Evolutionary conservation across 1,140 invertebrate genomes (phyloP), one percentile per base, ranked within the genome.

Genomic region (Hyphantria cunea): DNA sequence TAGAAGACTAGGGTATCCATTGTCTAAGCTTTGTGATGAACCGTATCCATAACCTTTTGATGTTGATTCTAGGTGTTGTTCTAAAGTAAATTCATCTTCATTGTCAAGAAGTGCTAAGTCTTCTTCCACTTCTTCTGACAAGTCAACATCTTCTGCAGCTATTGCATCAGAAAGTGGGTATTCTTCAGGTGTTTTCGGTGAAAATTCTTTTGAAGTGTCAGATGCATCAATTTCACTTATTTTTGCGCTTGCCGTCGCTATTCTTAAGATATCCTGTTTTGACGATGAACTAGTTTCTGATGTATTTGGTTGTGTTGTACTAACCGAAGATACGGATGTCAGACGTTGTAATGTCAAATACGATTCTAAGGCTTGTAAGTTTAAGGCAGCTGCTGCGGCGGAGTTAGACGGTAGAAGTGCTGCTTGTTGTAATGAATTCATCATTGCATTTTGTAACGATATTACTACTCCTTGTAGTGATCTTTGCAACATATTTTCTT

Each of bases 351-450:
- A 88, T 10, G 95, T 95, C 77, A 96, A 91, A 88, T 96, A 96
- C 25, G 95, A 96, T 89, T 97, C 95, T 34, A 97, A 82, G 3
- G 95, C 96, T 88, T 96, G 96, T 5, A 96, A 91, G 84, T 96
- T 96, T 4, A 96, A 87, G 0, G 96, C 95, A 5, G 95, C 94
- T 0, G 95, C 95, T 0, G 95, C 95, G 0, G 95, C 94, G 0
- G 95, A 95, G 66, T 95, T 95, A 0, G 95, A 94, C 0, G 95
- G 95, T 55, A 96, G 80, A 6, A 96, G 83, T 0, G 95, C 95
- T 0, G 95, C 95, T 74, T 95, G 94, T 72, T 95, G 95, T 53
- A 95, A 82, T 1, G 95, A 95, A 69, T 92, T 95, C 82, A 96
- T 93, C 91, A 96, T 94, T 1, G 95, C 95, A 72, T 94, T 95